Conservation (phyloP, 1,140 invertebrate species). For the Saccostrea echinata region DNA sequence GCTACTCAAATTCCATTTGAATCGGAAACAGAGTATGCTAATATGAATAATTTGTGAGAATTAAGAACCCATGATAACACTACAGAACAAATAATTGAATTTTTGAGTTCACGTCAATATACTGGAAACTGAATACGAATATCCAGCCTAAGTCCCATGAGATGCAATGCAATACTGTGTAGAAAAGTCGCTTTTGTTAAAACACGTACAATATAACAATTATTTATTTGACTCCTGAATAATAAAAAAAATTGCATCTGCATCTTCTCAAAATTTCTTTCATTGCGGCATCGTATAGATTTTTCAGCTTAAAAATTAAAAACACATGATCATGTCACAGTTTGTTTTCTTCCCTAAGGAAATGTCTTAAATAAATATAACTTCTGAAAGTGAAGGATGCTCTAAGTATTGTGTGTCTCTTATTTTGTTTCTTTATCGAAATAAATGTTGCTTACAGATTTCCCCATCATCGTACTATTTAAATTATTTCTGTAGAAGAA, state of each 20-base stretch:
- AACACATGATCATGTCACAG: not conserved
- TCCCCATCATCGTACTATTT: no score
- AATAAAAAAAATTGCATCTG: no score
- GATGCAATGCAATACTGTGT: not conserved
- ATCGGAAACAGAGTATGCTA: not conserved
- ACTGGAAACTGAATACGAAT: not conserved
- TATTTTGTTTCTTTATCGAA: no score
- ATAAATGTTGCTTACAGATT: no score
- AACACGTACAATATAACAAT: not conserved
- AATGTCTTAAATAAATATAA: no score
- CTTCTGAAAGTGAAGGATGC: no score
- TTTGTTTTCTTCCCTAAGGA: not conserved
- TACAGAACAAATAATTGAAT: not conserved
- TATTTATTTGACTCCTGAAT: no score
- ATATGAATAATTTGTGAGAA: not conserved
- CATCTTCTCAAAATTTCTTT: no score
- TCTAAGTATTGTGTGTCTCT: no score
- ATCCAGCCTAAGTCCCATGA: not conserved
- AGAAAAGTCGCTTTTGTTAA: not conserved
- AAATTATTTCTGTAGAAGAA: no score
- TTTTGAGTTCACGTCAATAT: not conserved
- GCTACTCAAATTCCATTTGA: not conserved
- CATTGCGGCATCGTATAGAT: not conserved
- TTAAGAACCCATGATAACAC: not conserved
- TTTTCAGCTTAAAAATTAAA: conserved; percentile 5